Conservation (phyloP, 2,113 vertebrate species). For the Megalops atlanticus region DNA sequence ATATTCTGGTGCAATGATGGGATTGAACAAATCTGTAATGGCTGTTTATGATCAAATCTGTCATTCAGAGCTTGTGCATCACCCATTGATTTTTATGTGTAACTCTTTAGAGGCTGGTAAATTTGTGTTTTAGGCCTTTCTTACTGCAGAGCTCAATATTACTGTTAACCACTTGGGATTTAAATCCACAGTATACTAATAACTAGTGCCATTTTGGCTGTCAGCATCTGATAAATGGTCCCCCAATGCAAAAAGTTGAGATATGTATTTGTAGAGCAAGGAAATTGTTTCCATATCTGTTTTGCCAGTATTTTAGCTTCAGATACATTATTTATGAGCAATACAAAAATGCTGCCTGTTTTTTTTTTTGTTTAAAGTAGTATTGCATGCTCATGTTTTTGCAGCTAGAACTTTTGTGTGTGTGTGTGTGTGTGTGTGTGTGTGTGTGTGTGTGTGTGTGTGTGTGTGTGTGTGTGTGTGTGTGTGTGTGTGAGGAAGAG, state of each 20-base stretch:
- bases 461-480: too few relatives aligned
- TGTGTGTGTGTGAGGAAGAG: too few relatives aligned
- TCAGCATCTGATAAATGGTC: neutral
- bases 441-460: neutral
- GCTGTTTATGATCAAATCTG: neutral
- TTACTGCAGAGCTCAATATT: neutral
- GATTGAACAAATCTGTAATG: neutral
- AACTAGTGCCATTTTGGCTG: neutral
- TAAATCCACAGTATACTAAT: neutral
- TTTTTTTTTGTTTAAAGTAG: neutral
- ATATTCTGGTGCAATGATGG: neutral
- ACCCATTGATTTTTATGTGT: neutral
- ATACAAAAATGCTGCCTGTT: neutral
- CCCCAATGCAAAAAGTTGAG: neutral
- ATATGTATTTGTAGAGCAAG: neutral
- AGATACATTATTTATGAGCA: slow-evolving; percentile 9
- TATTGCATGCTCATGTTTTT: neutral
- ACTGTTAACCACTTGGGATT: neutral
- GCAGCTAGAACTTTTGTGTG: neutral
- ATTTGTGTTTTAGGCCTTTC: neutral
- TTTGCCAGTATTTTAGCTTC: slow-evolving; percentile 8
- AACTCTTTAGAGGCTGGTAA: neutral
- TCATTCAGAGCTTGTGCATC: neutral
- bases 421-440: neutral
- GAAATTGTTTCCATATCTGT: slow-evolving; percentile 4